These are phyloP conservation scores for Amblyornis subalaris DNA, from an alignment of 2,113 vertebrate genomes.

Conservation along the genomic window DNA sequence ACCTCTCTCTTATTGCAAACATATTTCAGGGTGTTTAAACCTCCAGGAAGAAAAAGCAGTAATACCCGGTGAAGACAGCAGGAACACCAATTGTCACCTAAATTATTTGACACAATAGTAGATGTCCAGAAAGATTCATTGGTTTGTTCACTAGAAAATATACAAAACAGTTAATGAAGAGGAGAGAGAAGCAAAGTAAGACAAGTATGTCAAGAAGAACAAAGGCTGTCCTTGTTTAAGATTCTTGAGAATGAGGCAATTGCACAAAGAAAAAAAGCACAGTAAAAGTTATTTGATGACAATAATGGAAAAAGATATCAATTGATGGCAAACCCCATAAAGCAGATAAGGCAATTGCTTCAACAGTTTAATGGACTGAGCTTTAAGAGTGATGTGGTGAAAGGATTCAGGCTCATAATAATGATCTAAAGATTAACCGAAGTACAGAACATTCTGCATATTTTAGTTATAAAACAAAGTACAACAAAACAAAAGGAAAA, in stretches of 20 bases:
- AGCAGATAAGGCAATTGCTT: background rate
- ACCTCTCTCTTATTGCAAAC: background rate
- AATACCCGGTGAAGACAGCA: background rate
- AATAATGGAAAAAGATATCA: background rate
- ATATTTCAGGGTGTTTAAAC: background rate
- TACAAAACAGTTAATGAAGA: background rate
- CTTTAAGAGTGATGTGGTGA: background rate
- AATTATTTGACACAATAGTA: background rate
- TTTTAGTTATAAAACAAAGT: background rate
- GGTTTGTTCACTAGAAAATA: background rate
- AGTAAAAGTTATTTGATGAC: background rate
- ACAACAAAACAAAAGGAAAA: background rate
- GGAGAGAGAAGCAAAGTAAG: background rate
- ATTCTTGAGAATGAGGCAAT: background rate
- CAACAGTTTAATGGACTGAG: background rate
- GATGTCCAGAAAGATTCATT: background rate
- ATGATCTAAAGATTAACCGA: background rate
- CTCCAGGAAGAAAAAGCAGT: background rate
- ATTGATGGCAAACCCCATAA: background rate
- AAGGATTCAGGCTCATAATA: background rate
- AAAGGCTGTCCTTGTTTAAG: slow-evolving; percentile 14
- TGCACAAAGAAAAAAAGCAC: background rate
- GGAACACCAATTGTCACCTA: background rate
- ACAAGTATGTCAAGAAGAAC: background rate
- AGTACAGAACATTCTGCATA: background rate